Conservation (phyloP, 1,140 invertebrate species). For the Diuraphis noxia region DNA sequence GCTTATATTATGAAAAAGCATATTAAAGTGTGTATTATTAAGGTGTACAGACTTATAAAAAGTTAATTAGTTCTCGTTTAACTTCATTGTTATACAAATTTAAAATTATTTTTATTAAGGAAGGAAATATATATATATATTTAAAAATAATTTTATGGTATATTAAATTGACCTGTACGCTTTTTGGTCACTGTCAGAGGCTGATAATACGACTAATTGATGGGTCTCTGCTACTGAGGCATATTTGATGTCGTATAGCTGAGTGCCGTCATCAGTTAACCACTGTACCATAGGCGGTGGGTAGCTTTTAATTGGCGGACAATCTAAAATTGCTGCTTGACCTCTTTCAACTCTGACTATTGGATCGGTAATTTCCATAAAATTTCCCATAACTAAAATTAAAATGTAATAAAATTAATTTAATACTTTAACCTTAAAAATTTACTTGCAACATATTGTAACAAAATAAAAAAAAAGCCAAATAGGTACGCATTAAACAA, state of each 20-base stretch:
- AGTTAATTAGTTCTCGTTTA: not conserved
- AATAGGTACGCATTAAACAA: not conserved
- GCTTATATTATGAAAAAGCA: not conserved
- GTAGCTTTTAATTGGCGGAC: slow-evolving; percentile 80
- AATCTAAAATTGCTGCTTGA: slow-evolving; percentile 76
- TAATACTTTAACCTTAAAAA: not conserved
- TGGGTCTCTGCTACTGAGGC: slow-evolving; percentile 63
- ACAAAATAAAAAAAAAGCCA: not conserved
- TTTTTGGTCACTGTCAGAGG: slow-evolving; percentile 71
- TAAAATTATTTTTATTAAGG: not conserved
- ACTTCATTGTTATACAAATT: not conserved
- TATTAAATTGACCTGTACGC: slow-evolving; percentile 68
- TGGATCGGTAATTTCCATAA: slow-evolving; percentile 72
- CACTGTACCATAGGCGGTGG: slow-evolving; percentile 81
- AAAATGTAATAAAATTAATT: slow-evolving; percentile 52
- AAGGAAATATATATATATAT: not conserved
- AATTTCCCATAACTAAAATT: slow-evolving; percentile 78
- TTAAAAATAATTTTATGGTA: not conserved
- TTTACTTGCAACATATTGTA: not conserved
- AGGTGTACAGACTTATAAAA: not conserved
- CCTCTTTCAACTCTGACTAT: slow-evolving; percentile 74
- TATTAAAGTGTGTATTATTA: not conserved
- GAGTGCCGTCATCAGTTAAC: slow-evolving; percentile 73
- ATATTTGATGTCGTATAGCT: slow-evolving; percentile 45
- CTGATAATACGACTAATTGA: slow-evolving; percentile 79